phyloP scores from a whole-genome alignment of 2,888 invertebrate species.

The Megastigmus dorsalis region DNA sequence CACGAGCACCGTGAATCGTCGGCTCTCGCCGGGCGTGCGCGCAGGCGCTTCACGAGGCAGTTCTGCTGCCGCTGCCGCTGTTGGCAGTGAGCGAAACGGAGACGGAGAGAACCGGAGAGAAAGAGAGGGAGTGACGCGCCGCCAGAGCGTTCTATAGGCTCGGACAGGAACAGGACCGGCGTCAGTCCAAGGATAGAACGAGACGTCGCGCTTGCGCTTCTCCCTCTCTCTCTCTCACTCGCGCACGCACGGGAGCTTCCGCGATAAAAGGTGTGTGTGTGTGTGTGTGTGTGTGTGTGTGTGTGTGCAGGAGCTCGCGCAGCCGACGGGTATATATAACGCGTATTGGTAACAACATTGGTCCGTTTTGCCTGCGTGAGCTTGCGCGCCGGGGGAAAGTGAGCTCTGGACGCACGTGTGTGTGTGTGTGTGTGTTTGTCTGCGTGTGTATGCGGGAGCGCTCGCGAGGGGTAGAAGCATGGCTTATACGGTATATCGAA shows the following conservation, averaged over 20 bases:
- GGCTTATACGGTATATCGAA: neutral
- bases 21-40: conserved; percentile 2
- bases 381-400: conserved; percentile 6
- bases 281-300: neutral
- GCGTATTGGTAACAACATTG: too few relatives aligned
- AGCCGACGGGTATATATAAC: too few relatives aligned
- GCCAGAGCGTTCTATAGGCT: too few relatives aligned
- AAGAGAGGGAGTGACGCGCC: neutral
- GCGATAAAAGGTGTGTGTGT: neutral
- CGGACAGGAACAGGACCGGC: neutral
- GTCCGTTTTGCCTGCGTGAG: too few relatives aligned
- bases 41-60: conserved; percentile 14
- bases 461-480: too few relatives aligned
- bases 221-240: too few relatives aligned
- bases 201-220: neutral
- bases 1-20: neutral
- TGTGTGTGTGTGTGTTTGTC: too few relatives aligned
- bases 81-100: too few relatives aligned
- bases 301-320: neutral
- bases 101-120: too few relatives aligned
- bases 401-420: too few relatives aligned
- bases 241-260: neutral
- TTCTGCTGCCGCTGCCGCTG: too few relatives aligned
- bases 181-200: conserved; percentile 17
- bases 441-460: too few relatives aligned